phyloP scores from a whole-genome alignment of 2,888 invertebrate species.

The Eremobia ochroleuca region DNA sequence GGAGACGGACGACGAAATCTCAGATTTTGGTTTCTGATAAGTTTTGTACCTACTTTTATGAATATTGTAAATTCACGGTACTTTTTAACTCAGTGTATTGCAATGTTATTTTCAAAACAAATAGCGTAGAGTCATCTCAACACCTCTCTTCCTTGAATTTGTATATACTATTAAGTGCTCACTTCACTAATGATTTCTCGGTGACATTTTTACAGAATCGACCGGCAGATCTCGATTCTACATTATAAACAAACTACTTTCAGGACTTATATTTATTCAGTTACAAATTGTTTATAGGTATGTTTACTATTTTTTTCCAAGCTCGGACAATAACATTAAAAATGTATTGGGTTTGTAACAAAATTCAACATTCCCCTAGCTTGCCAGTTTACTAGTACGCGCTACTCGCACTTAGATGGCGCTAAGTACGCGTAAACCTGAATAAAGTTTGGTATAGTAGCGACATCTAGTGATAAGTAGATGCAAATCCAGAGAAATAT shows the following conservation, averaged over 20 bases:
- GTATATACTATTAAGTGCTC: no score
- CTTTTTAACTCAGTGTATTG: neutral
- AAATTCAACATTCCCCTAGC: no score
- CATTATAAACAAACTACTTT: no score
- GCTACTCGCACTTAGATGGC: constrained; percentile 69
- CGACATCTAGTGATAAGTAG: constrained; percentile 77
- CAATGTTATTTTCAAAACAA: no score
- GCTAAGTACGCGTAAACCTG: neutral
- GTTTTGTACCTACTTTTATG: constrained; percentile 34
- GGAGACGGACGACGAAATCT: constrained; percentile 67
- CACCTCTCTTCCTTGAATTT: no score
- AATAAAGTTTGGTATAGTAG: constrained; percentile 36
- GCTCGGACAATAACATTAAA: neutral
- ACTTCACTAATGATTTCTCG: no score
- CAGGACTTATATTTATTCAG: neutral
- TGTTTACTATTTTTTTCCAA: neutral
- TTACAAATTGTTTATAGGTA: neutral
- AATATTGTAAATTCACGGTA: constrained; percentile 20
- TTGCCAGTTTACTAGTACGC: neutral
- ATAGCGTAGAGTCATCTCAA: no score
- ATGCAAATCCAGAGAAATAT: neutral
- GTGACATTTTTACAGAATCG: no score
- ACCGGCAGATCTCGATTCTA: no score
- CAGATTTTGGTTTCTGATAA: constrained; percentile 57
- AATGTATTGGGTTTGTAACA: neutral